Conservation (phyloP, 2,888 invertebrate species). For the Dicyrtoma fusca region DNA sequence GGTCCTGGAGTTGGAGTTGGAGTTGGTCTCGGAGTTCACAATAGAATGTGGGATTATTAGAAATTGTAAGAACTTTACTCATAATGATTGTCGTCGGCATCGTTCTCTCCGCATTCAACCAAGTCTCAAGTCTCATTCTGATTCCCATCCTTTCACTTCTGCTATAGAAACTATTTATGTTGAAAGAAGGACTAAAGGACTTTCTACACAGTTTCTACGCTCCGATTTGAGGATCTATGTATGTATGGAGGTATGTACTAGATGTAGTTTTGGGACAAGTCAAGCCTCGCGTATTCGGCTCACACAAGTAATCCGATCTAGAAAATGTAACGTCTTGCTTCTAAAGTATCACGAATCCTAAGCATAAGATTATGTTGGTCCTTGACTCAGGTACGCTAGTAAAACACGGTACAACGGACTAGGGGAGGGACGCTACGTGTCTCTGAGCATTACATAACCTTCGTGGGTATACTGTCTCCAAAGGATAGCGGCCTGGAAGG, state of each 20-base stretch:
- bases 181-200: not conserved
- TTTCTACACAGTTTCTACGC: not conserved
- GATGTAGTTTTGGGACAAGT: not conserved
- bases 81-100: slow-evolving; percentile 3
- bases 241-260: slow-evolving; percentile 6
- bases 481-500: too few relatives aligned
- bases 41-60: slow-evolving; percentile 8
- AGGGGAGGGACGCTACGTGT: too few relatives aligned
- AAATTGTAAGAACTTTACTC: slow-evolving; percentile 12
- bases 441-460: too few relatives aligned
- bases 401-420: too few relatives aligned
- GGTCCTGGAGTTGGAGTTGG: too few relatives aligned
- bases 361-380: slow-evolving; percentile 33
- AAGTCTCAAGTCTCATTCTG: too few relatives aligned
- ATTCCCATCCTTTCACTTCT: too few relatives aligned
- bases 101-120: not conserved
- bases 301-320: slow-evolving; percentile 40
- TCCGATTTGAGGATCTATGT: not conserved
- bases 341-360: slow-evolving; percentile 35
- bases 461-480: too few relatives aligned
- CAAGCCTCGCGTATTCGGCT: slow-evolving; percentile 12
- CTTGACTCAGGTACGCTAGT: slow-evolving; percentile 3
- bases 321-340: slow-evolving; percentile 16
- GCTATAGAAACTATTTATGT: too few relatives aligned
- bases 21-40: not conserved